Evolutionary conservation across 2,888 invertebrate genomes (phyloP), one percentile per base, ranked within the genome.

Genomic region (Sclerodermus sp.): DNA sequence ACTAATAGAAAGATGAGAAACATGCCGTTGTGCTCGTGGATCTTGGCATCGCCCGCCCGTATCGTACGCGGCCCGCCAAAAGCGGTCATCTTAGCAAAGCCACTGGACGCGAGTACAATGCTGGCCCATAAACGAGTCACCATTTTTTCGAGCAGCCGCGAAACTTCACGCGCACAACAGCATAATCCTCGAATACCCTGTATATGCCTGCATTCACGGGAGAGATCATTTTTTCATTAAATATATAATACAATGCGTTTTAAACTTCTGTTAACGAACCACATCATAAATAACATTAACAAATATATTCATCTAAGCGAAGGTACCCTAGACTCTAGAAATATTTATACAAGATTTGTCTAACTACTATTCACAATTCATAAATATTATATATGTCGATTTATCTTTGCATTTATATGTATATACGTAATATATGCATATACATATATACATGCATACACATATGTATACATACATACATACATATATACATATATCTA

Each of bases 61-160:
- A 60, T 69, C 67, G 62, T 77, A 17, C 74, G 71, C 60, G 47
- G 57, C 70, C 63, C 60, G 36, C 56, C 70, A 74, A 76, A 75
- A 75, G 76, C 76, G 76, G 76, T 77, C 74, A 66, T 71, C 73
- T 75, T 70, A 64, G 53, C 51, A 53, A 61, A 70, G 60, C 60
- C 66, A 62, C 73, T 77, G 63, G 67, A 63, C 66, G 56, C 69
- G 62, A 64, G 71, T 50, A 77, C 75, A 76, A 77, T 70, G 57
- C 49, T 57, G 37, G 42, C 48, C 57, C 62, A 48, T 38, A 40
- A 49, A 49, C 47, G 55, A 44, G 47, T 43, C 60, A 42, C 53
- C 54, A 71, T 71, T 71, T 58, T 70, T 71, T 69, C 71, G 69
- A 69, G 63, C 71, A 61, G 54, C 55, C 50, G 47, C 34, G 8